Percentiles rank a stretch among this genome's conserved stretches.
These are phyloP conservation scores for Erinaceus europaeus DNA, from an alignment of 2,113 vertebrate genomes.

Conservation along the genomic window DNA sequence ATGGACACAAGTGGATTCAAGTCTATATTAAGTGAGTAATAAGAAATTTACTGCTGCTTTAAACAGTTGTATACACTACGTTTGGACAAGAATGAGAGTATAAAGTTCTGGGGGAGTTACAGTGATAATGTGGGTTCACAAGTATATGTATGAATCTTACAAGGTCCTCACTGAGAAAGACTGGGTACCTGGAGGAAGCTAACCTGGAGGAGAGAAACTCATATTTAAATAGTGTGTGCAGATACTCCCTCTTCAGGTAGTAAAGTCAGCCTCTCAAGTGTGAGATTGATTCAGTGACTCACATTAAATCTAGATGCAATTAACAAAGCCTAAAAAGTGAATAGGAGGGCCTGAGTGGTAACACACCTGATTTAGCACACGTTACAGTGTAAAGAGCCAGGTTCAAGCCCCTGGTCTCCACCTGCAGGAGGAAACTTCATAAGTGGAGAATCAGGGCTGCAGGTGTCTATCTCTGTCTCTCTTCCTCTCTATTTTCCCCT, in stretches of 20 bases:
- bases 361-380: too few relatives aligned
- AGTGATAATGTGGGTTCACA: neutral
- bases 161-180: neutral
- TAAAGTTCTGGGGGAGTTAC: rapidly evolving
- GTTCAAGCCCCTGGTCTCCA: too few relatives aligned
- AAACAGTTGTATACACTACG: neutral
- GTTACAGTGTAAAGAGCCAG: too few relatives aligned
- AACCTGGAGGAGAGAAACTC: too few relatives aligned
- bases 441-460: too few relatives aligned
- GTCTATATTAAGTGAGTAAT: neutral
- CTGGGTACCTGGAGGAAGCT: neutral
- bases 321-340: neutral
- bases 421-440: too few relatives aligned
- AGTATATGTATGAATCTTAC: neutral
- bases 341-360: too few relatives aligned
- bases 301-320: too few relatives aligned
- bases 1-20: neutral
- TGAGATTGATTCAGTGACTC: neutral
- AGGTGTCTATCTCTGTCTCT: too few relatives aligned
- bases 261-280: neutral
- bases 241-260: neutral
- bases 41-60: neutral
- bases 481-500: too few relatives aligned
- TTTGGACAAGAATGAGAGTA: neutral
- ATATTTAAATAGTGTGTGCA: neutral